Conservation (phyloP, 1,140 invertebrate genomes). For the Drosophila baimaii region DNA sequence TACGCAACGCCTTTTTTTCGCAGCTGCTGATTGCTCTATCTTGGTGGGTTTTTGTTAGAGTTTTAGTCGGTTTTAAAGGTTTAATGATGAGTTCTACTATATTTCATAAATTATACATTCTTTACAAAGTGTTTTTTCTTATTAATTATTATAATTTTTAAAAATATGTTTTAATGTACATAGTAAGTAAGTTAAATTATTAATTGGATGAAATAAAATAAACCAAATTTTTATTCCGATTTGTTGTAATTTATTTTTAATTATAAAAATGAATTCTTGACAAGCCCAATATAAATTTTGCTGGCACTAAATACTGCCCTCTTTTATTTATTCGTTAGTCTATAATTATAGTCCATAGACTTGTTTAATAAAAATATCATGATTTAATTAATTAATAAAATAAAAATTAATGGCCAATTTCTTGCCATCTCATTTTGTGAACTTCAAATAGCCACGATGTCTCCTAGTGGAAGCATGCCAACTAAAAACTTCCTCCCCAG, state of each 20-base stretch:
- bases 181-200: too few relatives aligned
- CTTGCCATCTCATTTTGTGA: background rate
- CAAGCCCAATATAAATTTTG: too few relatives aligned
- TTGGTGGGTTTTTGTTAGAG: background rate
- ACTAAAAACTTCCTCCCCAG: constrained; percentile 8
- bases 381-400: background rate
- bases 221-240: too few relatives aligned
- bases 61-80: too few relatives aligned
- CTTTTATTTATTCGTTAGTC: background rate
- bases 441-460: background rate
- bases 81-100: too few relatives aligned
- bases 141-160: too few relatives aligned
- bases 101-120: background rate
- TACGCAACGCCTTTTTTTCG: constrained; percentile 13
- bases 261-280: background rate
- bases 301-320: too few relatives aligned
- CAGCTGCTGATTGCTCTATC: constrained; percentile 4
- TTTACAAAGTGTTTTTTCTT: background rate
- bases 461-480: background rate
- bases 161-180: too few relatives aligned
- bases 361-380: background rate
- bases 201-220: too few relatives aligned
- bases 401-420: background rate
- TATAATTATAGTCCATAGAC: background rate
- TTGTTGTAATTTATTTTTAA: too few relatives aligned